These are phyloP conservation scores for Panagrolaimus sp. DNA, from an alignment of 1,140 invertebrate genomes.

Conservation along the genomic window DNA sequence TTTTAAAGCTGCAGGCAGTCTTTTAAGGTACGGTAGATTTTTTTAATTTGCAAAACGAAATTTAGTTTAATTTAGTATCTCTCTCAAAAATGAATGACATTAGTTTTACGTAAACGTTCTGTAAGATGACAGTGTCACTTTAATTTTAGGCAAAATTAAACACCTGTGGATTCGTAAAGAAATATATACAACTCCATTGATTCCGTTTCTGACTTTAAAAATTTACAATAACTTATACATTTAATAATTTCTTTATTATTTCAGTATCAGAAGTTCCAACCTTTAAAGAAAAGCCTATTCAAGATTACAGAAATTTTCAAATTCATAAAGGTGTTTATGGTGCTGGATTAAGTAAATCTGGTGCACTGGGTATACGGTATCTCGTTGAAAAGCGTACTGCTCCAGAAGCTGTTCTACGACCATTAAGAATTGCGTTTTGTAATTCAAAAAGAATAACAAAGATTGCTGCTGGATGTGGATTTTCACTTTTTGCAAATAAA, in stretches of 20 bases:
- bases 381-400: not conserved
- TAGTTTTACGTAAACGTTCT: too few relatives aligned
- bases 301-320: slow-evolving; percentile 4
- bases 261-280: not conserved
- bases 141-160: too few relatives aligned
- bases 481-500: slow-evolving; percentile 52
- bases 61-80: too few relatives aligned
- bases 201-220: too few relatives aligned
- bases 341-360: slow-evolving; percentile 20
- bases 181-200: too few relatives aligned
- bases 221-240: too few relatives aligned
- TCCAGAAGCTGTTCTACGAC: slow-evolving; percentile 19
- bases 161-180: too few relatives aligned
- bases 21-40: too few relatives aligned
- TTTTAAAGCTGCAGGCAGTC: too few relatives aligned
- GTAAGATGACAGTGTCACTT: too few relatives aligned
- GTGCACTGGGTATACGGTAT: slow-evolving; percentile 12
- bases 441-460: slow-evolving; percentile 44
- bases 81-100: too few relatives aligned
- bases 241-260: not conserved
- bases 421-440: slow-evolving; percentile 33
- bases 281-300: not conserved
- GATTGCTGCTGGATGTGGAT: slow-evolving; percentile 51
- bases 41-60: too few relatives aligned
- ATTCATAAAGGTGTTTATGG: slow-evolving; percentile 19